Conservation (phyloP, 2,888 invertebrate genomes). For the Anthrax anthrax region DNA sequence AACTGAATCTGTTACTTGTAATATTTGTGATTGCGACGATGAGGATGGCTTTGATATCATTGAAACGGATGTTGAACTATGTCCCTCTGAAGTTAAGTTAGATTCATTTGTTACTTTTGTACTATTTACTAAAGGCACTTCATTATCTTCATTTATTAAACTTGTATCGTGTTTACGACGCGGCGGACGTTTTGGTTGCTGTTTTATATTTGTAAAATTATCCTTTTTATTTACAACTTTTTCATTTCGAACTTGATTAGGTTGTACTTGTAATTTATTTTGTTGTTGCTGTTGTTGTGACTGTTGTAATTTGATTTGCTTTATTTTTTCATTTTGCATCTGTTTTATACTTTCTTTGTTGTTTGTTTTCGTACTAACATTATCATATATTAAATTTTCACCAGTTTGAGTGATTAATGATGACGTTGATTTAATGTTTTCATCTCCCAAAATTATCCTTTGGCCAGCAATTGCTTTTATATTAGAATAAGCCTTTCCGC, state of each 20-base stretch:
- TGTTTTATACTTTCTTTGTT: not conserved
- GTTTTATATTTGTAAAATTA: not conserved
- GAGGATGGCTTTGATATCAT: not conserved
- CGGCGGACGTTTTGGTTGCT: conserved; percentile 26
- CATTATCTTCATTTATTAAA: conserved; percentile 4
- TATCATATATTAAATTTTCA: conserved; percentile 37
- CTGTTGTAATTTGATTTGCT: not conserved
- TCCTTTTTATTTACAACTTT: not conserved
- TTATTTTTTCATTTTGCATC: not conserved
- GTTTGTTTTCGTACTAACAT: conserved; percentile 15
- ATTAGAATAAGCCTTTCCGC: conserved; percentile 31
- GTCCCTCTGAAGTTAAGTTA: not conserved
- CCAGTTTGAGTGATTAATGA: conserved; percentile 25
- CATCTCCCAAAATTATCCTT: conserved; percentile 47
- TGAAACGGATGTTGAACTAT: not conserved
- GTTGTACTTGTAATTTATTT: not conserved
- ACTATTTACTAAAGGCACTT: not conserved
- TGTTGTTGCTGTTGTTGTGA: not conserved
- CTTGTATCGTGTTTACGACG: conserved; percentile 19
- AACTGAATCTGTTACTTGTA: conserved; percentile 8
- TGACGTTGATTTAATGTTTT: conserved; percentile 25
- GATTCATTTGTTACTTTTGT: not conserved
- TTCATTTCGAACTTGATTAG: not conserved
- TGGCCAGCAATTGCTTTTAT: conserved; percentile 54
- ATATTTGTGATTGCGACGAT: conserved; percentile 10